Evolutionary conservation across 1,140 invertebrate species (phyloP), one percentile per base, ranked within the genome.

Genomic region (Megalonaias nervosa): DNA sequence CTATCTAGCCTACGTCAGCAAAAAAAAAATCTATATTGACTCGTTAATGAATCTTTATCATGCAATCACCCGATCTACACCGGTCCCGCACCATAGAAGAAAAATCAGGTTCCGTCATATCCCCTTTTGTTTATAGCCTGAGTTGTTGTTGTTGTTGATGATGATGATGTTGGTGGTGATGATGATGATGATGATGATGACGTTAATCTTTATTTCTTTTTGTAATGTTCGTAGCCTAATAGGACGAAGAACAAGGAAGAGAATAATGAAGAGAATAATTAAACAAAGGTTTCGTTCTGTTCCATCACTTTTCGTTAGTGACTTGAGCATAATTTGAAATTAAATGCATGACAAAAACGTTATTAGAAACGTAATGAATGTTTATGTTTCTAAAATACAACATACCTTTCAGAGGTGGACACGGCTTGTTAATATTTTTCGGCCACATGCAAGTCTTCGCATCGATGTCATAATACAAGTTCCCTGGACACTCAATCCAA

Each of bases 391-490:
- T 65, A 19, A 31, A 26, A 26, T 26, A 23, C 58, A n/a, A 59
- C 12, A 58, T 69, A 78, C 76, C 76, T 78, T 78, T 78, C 23
- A 78, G 58, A 19, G 76, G 70, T 38, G 76, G 76, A 64, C 76
- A 78, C 1, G 76, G 76, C 38, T 60, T 73, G 55, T 26, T 21
- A 19, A 60, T 68, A 62, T 78, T 71, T 57, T 60, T 74, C 31
- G 76, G 76, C 76, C 76, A 78, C 71, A 69, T 78, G 56, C 76
- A 78, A 11, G 76, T 78, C 65, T 69, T 57, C 48, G 64, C 65
- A 17, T 78, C 71, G 65, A 73, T 78, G 64, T 67, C 74, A 48
- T 78, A 78, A 60, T 68, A 78, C 48, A 78, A 60, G 23, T 78
- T 78, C 15, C 31, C 26, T 17, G 76, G 71, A 64, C 76, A 78